Evolutionary conservation across 2,888 invertebrate species (phyloP).

Genomic region (Holacanthella duospinosa): DNA sequence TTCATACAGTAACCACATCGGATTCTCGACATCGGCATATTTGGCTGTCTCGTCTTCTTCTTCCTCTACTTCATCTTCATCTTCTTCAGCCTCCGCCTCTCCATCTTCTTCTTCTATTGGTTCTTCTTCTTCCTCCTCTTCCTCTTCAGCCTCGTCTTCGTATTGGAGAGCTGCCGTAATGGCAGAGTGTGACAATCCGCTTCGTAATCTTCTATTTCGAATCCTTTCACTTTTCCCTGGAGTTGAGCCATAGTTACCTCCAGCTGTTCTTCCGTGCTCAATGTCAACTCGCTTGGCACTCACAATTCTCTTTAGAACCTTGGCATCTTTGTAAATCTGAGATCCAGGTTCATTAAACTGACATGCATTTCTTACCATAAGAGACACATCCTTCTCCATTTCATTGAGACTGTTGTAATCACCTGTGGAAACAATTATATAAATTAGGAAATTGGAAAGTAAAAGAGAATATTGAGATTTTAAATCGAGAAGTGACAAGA

Average conservation of each 20-base stretch:
- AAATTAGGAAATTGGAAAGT: not conserved
- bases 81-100: conserved; percentile 40
- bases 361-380: conserved; percentile 92
- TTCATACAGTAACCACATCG: conserved; percentile 83
- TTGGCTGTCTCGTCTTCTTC: conserved; percentile 45
- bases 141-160: conserved; percentile 48
- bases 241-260: conserved; percentile 40
- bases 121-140: conserved; percentile 40
- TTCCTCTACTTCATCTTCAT: conserved; percentile 39
- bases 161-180: conserved; percentile 52
- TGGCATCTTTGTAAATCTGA: conserved; percentile 90
- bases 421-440: conserved; percentile 14
- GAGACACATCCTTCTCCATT: conserved; percentile 75
- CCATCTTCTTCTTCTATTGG: conserved; percentile 53
- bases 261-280: conserved; percentile 51
- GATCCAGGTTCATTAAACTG: conserved; percentile 93
- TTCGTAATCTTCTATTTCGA: conserved; percentile 44
- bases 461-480: not conserved
- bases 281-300: conserved; percentile 54
- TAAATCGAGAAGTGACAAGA: not conserved
- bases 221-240: conserved; percentile 61
- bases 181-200: conserved; percentile 49
- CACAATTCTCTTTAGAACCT: conserved; percentile 68
- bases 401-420: conserved; percentile 65
- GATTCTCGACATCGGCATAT: conserved; percentile 53